These are phyloP conservation scores for Nettapus auritus DNA, from an alignment of 2,113 vertebrate species.

Conservation along the genomic window DNA sequence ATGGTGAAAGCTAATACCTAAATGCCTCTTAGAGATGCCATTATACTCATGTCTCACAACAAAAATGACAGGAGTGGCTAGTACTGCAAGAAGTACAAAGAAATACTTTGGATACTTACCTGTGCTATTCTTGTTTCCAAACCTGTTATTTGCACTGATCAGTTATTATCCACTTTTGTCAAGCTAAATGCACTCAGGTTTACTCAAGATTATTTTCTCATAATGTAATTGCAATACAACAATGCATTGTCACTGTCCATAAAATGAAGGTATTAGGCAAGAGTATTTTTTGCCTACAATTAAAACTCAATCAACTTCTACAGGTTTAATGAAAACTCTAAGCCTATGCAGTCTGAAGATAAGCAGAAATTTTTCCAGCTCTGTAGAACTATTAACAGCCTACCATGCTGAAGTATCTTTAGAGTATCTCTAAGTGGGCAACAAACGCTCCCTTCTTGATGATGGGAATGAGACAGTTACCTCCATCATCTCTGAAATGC, in stretches of 20 bases:
- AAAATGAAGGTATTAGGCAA: background rate
- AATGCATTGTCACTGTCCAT: background rate
- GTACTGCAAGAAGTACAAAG: background rate
- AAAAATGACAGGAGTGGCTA: background rate
- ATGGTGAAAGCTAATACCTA: background rate
- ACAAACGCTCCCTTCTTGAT: background rate
- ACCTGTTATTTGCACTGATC: background rate
- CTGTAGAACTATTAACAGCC: background rate
- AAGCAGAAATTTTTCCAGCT: background rate
- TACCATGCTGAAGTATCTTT: background rate
- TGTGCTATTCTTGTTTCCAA: background rate
- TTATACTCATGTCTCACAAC: background rate
- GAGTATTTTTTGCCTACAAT: background rate
- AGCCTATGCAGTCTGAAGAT: background rate
- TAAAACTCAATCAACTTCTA: background rate
- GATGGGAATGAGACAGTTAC: background rate
- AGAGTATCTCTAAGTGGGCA: background rate
- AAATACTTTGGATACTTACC: background rate
- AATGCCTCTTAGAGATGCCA: background rate
- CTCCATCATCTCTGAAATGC: conserved; percentile 40
- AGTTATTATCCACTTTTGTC: background rate
- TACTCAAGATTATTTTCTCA: background rate
- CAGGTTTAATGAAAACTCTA: background rate
- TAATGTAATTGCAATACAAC: background rate
- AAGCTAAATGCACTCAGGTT: background rate